Base-by-base conservation (phyloP, 2,113 vertebrate species). In the Blennius ocellaris region DNA sequence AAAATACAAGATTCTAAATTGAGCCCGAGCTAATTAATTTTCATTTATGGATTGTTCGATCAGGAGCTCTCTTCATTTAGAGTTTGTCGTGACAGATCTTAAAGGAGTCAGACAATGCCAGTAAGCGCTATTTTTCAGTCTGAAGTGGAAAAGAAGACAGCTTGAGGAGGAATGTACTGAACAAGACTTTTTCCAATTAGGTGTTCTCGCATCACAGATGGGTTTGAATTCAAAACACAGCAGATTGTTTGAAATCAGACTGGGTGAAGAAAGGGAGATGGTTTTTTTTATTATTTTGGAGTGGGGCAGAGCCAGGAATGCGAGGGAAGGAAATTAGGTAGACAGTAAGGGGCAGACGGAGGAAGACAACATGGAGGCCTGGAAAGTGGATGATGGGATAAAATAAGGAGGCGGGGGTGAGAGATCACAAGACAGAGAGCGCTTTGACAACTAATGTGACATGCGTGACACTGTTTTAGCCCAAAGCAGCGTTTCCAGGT, bases 381-480 rank as follows among this genome's bases (percentile, higher is more conserved):
- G 70, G 57, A 70, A 40, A 44, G 43, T 0, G 6, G 66, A 62
- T 56, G 50, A 75, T 73, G 71, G 64, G 69, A 78, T 51, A 37
- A 78, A 66, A 68, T 1, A 6, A 57, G 62, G 49, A 69, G 48
- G 21, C 21, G 21, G 14, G 69, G 68, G 21, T 59, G 70, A 81
- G 72, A 57, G 78, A 84, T 88, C 86, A 88, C 79, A 86, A 77
- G 70, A 90, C 86, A 90, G 72, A 88, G 82, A 77, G 69, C 56
- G 74, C 86, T 86, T 88, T 91, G 80, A 87, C 80, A 45, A 71
- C 40, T 88, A 87, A 91, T 89, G 84, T 82, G 89, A 88, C 90
- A 86, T 87, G 89, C 82, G 41, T 91, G 90, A 90, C 80, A 81
- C 79, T 77, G 60, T 53, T 84, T 89, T 87, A 86, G 86, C 89